Evolutionary conservation across 2,888 invertebrate species (phyloP).

Genomic region (Deroplatys truncata): DNA sequence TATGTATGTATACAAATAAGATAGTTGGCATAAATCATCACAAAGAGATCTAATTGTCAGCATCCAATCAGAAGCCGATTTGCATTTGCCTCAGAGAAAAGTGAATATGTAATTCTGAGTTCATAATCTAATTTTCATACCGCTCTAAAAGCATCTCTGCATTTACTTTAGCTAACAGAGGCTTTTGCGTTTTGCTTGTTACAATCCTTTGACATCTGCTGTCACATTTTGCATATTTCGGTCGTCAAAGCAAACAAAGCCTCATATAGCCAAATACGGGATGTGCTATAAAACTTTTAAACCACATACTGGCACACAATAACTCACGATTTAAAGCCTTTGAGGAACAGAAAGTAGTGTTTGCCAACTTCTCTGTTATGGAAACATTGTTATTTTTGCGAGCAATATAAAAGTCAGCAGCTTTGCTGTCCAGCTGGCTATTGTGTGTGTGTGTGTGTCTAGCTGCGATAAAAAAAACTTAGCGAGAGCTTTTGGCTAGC

Average conservation of each 20-base stretch:
- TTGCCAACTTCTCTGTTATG: neutral
- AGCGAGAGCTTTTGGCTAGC: neutral
- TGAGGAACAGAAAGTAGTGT: neutral
- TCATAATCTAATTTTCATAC: neutral
- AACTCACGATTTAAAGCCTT: neutral
- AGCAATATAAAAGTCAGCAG: neutral
- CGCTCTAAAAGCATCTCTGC: neutral
- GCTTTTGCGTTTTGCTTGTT: neutral
- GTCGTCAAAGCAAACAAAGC: neutral
- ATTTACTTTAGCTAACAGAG: neutral
- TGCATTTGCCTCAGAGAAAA: too few relatives aligned
- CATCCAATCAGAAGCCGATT: too few relatives aligned
- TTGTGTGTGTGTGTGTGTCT: neutral
- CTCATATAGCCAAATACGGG: too few relatives aligned
- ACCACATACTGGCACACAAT: neutral
- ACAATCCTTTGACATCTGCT: neutral
- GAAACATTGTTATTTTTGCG: neutral
- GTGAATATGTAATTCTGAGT: too few relatives aligned
- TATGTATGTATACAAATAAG: too few relatives aligned
- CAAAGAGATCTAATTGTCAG: too few relatives aligned
- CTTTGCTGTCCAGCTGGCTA: neutral
- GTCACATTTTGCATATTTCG: neutral
- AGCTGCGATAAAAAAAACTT: neutral
- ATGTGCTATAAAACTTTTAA: too few relatives aligned
- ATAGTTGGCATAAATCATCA: too few relatives aligned